phyloP scores from a whole-genome alignment of 1,140 invertebrate species.

The Magallana ariakensis region DNA sequence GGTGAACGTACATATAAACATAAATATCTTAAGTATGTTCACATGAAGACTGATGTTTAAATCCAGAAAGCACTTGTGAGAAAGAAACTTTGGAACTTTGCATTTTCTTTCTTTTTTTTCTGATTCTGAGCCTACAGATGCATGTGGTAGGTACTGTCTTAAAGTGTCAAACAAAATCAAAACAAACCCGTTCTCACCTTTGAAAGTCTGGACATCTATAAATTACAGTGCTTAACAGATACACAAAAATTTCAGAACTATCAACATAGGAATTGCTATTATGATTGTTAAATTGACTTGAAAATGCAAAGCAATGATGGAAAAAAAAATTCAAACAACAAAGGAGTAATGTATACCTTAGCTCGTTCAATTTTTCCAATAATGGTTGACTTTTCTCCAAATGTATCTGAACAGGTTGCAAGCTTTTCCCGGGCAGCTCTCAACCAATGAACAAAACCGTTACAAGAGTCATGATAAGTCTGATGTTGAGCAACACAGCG shows the following conservation, averaged over 20 bases:
- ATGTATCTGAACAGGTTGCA: constrained; percentile 95
- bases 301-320: no score
- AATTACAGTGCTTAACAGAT: background rate
- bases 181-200: constrained; percentile 15
- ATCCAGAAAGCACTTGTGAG: no score
- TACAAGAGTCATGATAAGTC: constrained; percentile 85
- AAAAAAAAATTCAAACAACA: background rate
- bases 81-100: no score
- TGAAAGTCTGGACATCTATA: constrained; percentile 25
- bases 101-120: no score
- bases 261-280: no score
- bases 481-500: constrained; percentile 82
- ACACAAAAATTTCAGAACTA: background rate
- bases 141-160: no score
- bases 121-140: no score
- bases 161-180: background rate
- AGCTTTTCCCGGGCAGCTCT: constrained; percentile 92
- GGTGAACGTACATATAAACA: no score
- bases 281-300: background rate
- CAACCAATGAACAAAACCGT: constrained; percentile 95
- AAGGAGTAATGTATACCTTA: constrained; percentile 80
- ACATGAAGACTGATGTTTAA: no score
- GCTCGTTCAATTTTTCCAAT: constrained; percentile 87
- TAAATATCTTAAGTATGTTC: no score
- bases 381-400: constrained; percentile 94